Percentiles rank a stretch among this genome's conserved stretches.
phyloP scores from a whole-genome alignment of 2,797 vertebrate species.

The Rhynchotus rufescens region DNA sequence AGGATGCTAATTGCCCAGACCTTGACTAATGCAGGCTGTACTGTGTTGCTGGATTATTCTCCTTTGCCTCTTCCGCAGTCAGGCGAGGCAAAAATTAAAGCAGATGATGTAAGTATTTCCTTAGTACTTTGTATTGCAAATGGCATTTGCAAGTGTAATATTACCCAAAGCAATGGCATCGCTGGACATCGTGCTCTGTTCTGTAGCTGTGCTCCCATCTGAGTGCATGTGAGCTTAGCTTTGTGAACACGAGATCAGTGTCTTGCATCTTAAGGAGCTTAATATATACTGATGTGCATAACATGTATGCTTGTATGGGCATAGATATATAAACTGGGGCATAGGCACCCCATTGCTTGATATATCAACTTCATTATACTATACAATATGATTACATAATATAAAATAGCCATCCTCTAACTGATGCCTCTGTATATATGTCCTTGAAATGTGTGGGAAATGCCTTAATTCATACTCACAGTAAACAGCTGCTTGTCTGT shows the following conservation, averaged over 20 bases:
- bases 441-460: background rate
- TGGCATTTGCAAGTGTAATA: conserved; percentile 38
- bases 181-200: conserved; percentile 39
- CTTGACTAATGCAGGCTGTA: conserved; percentile 71
- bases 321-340: background rate
- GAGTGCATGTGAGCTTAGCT: fast-evolving
- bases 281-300: fast-evolving
- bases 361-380: background rate
- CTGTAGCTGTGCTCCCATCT: background rate
- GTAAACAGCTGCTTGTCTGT: background rate
- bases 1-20: conserved; percentile 69
- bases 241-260: background rate
- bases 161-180: conserved; percentile 44
- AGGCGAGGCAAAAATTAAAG: conserved; percentile 65
- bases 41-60: conserved; percentile 47
- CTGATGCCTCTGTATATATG: fast-evolving
- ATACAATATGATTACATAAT: fast-evolving
- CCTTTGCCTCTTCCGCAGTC: conserved; percentile 61
- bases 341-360: background rate
- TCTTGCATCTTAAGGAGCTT: background rate
- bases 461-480: background rate
- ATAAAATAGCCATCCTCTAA: background rate
- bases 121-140: conserved; percentile 34
- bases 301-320: background rate
- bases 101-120: conserved; percentile 27